A percentile compares a stretch with the other conserved stretches of the same genome.
Evolutionary conservation across 2,113 vertebrate species (phyloP).

Genomic region (human): GRCh38 chr3:73633501-73634000

Average conservation of each 20-base stretch:
- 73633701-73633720: constrained; percentile 20
- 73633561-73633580: constrained; percentile 30
- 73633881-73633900: fast-evolving
- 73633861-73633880: too few relatives aligned
- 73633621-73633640: constrained; percentile 65
- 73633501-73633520: constrained; percentile 38
- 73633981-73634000: not conserved
- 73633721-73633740: not conserved
- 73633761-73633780: not conserved
- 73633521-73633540: not conserved
- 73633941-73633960: not conserved
- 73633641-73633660: constrained; percentile 66
- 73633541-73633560: not conserved
- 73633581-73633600: constrained; percentile 60
- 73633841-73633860: not conserved
- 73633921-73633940: too few relatives aligned
- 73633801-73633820: not conserved
- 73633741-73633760: not conserved
- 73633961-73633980: not conserved
- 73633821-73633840: not conserved
- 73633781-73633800: not conserved
- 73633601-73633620: constrained; percentile 64
- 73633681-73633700: constrained; percentile 61
- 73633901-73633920: not conserved
- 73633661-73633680: constrained; percentile 69